Conservation (phyloP, 2,888 invertebrate species). For the Ypsolopha scabrella region DNA sequence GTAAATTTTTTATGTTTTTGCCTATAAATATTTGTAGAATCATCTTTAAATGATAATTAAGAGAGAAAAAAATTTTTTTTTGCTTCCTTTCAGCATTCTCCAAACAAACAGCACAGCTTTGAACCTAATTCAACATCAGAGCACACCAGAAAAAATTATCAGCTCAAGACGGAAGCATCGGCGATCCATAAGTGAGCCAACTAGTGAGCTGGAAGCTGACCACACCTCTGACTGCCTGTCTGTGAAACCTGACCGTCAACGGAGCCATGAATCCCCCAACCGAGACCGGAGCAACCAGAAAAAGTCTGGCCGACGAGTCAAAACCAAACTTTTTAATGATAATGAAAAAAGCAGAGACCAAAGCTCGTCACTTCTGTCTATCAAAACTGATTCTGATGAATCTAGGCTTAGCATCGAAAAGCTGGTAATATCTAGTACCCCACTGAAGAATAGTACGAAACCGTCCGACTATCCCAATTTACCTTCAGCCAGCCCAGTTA, state of each 20-base stretch:
- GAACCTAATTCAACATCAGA: conserved; percentile 39
- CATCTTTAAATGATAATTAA: not conserved
- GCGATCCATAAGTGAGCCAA: conserved; percentile 51
- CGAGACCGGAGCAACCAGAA: conserved; percentile 31
- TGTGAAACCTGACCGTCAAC: conserved; percentile 29
- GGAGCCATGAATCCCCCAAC: conserved; percentile 46
- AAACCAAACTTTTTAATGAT: conserved; percentile 52
- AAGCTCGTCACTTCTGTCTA: conserved; percentile 28
- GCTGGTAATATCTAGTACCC: conserved; percentile 44
- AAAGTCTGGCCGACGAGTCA: conserved; percentile 36
- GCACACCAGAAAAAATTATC: conserved; percentile 48
- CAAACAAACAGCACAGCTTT: conserved; percentile 47
- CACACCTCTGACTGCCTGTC: conserved; percentile 32
- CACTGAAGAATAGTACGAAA: conserved; percentile 42
- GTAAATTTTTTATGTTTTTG: conserved; percentile 25
- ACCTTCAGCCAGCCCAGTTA: conserved; percentile 37
- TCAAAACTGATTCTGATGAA: conserved; percentile 30
- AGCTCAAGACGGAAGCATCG: conserved; percentile 36
- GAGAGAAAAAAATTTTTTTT: conserved; percentile 13
- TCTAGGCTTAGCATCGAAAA: conserved; percentile 39
- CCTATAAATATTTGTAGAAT: not conserved
- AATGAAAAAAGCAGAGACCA: conserved; percentile 26
- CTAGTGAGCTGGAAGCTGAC: conserved; percentile 32
- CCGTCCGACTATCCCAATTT: conserved; percentile 29
- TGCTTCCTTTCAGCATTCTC: conserved; percentile 39